A percentile compares a stretch with the other conserved stretches of the same genome.
Conservation (phyloP, 2,113 vertebrate species). For the Erythrocercus mccallii region DNA sequence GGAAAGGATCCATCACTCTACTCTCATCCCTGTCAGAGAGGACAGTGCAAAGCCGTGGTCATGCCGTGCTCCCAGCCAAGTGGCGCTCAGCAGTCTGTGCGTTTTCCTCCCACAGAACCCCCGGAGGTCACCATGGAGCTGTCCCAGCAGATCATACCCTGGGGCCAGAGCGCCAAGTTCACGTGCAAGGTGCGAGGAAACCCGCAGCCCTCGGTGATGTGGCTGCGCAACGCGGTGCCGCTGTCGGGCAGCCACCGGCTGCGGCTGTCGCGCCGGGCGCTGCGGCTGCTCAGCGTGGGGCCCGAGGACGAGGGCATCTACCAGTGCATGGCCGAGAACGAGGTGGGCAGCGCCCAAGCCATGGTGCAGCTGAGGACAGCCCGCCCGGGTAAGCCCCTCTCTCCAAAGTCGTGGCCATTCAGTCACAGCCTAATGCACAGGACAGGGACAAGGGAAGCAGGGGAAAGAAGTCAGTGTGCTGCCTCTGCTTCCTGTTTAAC, state of each 20-base stretch:
- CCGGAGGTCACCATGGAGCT: conserved; percentile 90
- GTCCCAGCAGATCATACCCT: conserved; percentile 83
- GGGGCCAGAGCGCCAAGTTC: conserved; percentile 88
- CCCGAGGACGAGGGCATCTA: conserved; percentile 92
- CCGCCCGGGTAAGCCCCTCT: conserved; percentile 71
- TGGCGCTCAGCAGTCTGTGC: not conserved
- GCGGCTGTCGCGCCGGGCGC: conserved; percentile 69
- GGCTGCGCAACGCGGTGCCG: conserved; percentile 87
- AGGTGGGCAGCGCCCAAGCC: conserved; percentile 90
- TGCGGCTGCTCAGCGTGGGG: conserved; percentile 83
- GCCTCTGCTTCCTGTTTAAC: not conserved
- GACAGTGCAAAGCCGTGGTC: not conserved
- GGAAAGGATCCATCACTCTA: not conserved
- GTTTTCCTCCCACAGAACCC: conserved; percentile 76
- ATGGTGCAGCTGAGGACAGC: conserved; percentile 84
- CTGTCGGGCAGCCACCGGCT: conserved; percentile 80
- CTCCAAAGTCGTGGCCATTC: rapidly evolving
- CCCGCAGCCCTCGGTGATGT: conserved; percentile 85
- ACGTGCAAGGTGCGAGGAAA: conserved; percentile 89
- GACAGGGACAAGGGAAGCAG: not conserved
- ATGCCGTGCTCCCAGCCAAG: rapidly evolving
- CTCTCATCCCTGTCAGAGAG: not conserved
- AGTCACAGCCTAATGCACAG: too few species aligned
- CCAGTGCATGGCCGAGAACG: conserved; percentile 96
- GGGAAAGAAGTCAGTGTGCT: not conserved